Evolutionary conservation across 2,888 invertebrate genomes (phyloP).

Genomic region (Torymus auratus): DNA sequence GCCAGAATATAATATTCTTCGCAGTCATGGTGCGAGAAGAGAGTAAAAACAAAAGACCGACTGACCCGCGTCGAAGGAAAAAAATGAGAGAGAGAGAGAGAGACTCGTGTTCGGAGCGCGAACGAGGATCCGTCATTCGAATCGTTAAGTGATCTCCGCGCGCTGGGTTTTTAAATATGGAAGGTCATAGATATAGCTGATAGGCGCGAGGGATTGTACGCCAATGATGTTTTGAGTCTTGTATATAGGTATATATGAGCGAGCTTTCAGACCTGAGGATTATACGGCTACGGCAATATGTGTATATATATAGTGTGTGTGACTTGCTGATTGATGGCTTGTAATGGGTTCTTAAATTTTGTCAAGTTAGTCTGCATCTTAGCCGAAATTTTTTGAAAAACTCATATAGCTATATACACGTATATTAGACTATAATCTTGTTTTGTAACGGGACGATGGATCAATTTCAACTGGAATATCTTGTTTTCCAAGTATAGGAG

Average conservation of each 20-base stretch:
- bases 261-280: too few relatives aligned
- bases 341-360: neutral
- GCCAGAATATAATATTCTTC: conserved; percentile 52
- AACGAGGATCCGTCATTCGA: conserved; percentile 33
- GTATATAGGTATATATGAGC: too few relatives aligned
- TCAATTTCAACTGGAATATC: too few relatives aligned
- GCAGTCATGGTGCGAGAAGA: conserved; percentile 64
- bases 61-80: conserved; percentile 55
- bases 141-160: conserved; percentile 41
- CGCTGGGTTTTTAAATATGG: conserved; percentile 8
- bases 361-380: neutral
- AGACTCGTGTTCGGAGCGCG: conserved; percentile 28
- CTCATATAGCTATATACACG: too few relatives aligned
- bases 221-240: neutral
- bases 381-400: too few relatives aligned
- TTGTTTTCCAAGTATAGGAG: too few relatives aligned
- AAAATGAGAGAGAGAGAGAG: neutral
- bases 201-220: neutral
- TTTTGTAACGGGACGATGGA: too few relatives aligned
- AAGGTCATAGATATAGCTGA: conserved; percentile 34
- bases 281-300: too few relatives aligned
- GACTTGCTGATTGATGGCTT: neutral
- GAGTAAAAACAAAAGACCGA: conserved; percentile 63
- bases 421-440: too few relatives aligned
- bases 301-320: neutral